A percentile compares a stretch with the other conserved stretches of the same genome.
These are phyloP conservation scores for Colinus virginianus DNA, from an alignment of 2,113 vertebrate genomes.

Conservation along the genomic window DNA sequence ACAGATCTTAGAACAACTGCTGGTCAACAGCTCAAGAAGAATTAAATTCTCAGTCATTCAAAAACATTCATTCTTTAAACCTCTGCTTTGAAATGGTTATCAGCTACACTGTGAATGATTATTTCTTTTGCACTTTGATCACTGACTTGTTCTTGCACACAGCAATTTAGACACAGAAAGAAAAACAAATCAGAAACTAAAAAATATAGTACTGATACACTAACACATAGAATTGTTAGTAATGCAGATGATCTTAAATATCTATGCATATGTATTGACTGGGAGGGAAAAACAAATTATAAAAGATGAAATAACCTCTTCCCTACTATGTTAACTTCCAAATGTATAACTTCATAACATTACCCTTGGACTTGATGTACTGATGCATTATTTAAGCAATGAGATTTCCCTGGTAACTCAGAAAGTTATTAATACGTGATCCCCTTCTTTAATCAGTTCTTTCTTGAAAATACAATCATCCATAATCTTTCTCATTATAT, in stretches of 20 bases:
- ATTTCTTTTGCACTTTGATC: background rate
- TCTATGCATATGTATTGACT: background rate
- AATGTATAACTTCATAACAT: background rate
- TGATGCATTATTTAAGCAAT: slow-evolving; percentile 35
- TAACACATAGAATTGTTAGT: background rate
- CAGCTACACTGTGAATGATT: background rate
- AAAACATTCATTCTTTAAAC: background rate
- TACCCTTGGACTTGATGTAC: background rate
- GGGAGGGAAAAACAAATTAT: background rate
- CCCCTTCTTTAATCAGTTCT: slow-evolving; percentile 24
- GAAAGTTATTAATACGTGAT: background rate
- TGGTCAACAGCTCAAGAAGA: background rate
- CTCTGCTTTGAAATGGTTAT: background rate
- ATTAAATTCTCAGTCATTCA: background rate
- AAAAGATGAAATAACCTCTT: background rate
- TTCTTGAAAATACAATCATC: slow-evolving; percentile 29
- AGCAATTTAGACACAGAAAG: background rate
- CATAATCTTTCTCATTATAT: background rate
- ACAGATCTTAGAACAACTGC: background rate
- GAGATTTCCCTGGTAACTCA: background rate
- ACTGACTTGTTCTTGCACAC: background rate
- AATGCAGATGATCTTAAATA: background rate
- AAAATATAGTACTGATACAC: background rate
- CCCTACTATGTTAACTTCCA: background rate
- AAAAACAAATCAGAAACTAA: background rate